Percentiles rank a stretch among this genome's conserved stretches.
Evolutionary conservation across 2,797 vertebrate species (phyloP).

Genomic region (Paratrypauchen microcephalus): DNA sequence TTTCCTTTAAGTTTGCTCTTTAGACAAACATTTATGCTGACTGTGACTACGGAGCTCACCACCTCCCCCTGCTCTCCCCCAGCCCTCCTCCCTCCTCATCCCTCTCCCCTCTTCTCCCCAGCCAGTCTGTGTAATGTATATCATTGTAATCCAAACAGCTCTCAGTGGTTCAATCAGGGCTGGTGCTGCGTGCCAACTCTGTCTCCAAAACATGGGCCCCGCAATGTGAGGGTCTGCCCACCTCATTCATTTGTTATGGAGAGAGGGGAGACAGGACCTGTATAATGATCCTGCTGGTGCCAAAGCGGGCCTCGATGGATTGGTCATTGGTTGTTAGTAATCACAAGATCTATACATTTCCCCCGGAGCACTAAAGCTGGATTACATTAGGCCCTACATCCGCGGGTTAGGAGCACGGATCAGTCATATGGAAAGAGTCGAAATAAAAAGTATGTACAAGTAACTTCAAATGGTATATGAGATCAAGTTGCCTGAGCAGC

Average conservation of each 20-base stretch:
- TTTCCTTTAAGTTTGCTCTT: too few species aligned
- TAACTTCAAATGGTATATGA: background rate
- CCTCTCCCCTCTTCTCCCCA: conserved; percentile 19
- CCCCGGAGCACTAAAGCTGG: conserved; percentile 60
- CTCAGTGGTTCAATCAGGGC: conserved; percentile 58
- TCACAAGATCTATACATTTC: conserved; percentile 71
- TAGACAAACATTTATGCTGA: too few species aligned
- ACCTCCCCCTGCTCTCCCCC: conserved; percentile 17
- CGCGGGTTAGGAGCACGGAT: conserved; percentile 34
- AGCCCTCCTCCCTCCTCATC: too few species aligned
- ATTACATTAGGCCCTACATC: conserved; percentile 57
- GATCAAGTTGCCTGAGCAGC: too few species aligned
- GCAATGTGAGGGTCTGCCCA: conserved; percentile 56
- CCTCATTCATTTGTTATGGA: conserved; percentile 63
- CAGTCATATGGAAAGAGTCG: conserved; percentile 26
- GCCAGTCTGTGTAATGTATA: conserved; percentile 56
- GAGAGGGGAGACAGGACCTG: conserved; percentile 31
- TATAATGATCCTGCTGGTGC: conserved; percentile 50
- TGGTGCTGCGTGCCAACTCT: conserved; percentile 51
- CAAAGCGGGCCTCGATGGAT: conserved; percentile 68
- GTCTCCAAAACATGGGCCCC: conserved; percentile 57
- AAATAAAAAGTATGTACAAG: conserved; percentile 41
- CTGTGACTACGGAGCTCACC: conserved; percentile 18
- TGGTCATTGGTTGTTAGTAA: conserved; percentile 71
- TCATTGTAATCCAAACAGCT: conserved; percentile 63